A percentile compares a stretch with the other conserved stretches of the same genome.
Evolutionary conservation across 2,888 invertebrate species (phyloP).

Genomic region (Sisyra terminalis): DNA sequence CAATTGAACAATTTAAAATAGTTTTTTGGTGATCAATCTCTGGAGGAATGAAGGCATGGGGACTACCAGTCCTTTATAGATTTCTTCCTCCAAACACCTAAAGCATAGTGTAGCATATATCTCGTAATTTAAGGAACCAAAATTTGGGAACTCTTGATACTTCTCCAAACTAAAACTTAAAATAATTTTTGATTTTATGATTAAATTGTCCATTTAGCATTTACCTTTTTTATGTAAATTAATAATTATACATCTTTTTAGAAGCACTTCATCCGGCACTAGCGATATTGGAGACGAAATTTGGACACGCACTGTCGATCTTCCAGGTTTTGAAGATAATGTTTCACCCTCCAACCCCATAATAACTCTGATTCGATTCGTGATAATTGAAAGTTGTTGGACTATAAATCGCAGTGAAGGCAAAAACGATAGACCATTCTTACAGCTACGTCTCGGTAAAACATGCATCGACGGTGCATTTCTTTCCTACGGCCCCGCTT

Average conservation of each 20-base stretch:
- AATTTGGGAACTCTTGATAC: no score
- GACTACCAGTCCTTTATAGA: no score
- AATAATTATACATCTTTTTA: no score
- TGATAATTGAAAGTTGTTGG: slow-evolving; percentile 39
- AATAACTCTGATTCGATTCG: slow-evolving; percentile 48
- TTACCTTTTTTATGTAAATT: neutral
- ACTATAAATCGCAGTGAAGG: slow-evolving; percentile 29
- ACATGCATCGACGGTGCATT: slow-evolving; percentile 56
- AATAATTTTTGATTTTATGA: neutral
- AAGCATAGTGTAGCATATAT: no score
- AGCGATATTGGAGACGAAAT: slow-evolving; percentile 58
- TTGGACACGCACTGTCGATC: slow-evolving; percentile 57
- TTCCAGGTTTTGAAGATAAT: slow-evolving; percentile 71
- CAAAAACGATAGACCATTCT: slow-evolving; percentile 51
- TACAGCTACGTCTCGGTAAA: slow-evolving; percentile 52
- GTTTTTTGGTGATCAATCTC: no score
- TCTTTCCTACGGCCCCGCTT: slow-evolving; percentile 62
- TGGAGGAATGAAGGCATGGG: no score
- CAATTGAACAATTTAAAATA: neutral
- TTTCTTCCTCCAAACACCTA: no score
- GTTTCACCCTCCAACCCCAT: slow-evolving; percentile 63
- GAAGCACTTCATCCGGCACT: slow-evolving; percentile 35
- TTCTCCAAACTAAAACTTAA: no score
- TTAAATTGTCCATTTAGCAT: neutral
- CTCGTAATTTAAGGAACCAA: no score